phyloP scores from a whole-genome alignment of 2,797 vertebrate species.

The Lycodopsis pacificus region DNA sequence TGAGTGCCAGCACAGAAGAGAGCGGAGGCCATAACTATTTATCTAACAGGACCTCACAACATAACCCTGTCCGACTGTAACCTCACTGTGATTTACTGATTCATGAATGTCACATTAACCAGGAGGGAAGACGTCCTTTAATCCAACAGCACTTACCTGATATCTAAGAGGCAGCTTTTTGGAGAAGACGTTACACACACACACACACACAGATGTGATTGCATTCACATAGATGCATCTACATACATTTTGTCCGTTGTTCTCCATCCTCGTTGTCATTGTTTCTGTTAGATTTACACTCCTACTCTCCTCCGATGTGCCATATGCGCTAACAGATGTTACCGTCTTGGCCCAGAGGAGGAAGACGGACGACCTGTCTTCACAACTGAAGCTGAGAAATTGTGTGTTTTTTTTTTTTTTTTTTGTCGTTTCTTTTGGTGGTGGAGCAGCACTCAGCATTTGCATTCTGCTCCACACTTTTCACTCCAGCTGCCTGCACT shows the following conservation, averaged over 20 bases:
- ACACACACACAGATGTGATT: conserved; percentile 2
- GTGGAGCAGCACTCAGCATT: conserved; percentile 41
- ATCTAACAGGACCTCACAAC: conserved; percentile 57
- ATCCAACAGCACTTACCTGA: conserved; percentile 48
- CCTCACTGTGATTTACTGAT: conserved; percentile 54
- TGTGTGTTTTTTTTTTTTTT: conserved; percentile 45
- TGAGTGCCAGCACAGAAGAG: conserved; percentile 42
- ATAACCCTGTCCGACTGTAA: conserved; percentile 49
- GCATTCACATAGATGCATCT: not conserved
- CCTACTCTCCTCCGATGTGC: conserved; percentile 73
- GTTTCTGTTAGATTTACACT: conserved; percentile 80
- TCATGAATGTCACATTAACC: conserved; percentile 34
- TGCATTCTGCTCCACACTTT: conserved; percentile 60
- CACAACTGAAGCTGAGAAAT: conserved; percentile 82
- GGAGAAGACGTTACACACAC: not conserved
- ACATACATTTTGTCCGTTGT: conserved; percentile 61
- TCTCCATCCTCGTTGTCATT: conserved; percentile 68
- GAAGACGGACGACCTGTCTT: conserved; percentile 85
- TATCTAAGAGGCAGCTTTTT: conserved; percentile 19
- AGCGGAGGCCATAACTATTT: conserved; percentile 63
- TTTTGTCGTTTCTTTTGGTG: not conserved
- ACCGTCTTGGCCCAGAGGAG: conserved; percentile 76
- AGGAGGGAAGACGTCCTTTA: conserved; percentile 43
- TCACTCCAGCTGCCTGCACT: conserved; percentile 65
- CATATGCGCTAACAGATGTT: conserved; percentile 86